phyloP scores from a whole-genome alignment of 1,140 invertebrate genomes.

The Zaprionus gabonicus region DNA sequence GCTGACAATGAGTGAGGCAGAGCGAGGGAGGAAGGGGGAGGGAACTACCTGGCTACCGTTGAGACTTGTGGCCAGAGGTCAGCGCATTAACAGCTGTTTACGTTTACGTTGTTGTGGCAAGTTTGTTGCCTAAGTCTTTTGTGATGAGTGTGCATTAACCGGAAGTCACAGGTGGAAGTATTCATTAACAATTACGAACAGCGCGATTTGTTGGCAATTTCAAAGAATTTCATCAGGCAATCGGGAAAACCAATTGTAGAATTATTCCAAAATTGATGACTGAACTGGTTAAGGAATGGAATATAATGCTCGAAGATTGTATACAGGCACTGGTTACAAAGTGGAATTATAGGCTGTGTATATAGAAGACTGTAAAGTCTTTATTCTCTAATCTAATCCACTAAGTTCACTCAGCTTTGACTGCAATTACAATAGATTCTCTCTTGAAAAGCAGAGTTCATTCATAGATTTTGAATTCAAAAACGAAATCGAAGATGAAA shows the following conservation, averaged over 20 bases:
- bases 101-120: slow-evolving; percentile 34
- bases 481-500: slow-evolving; percentile 49
- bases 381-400: too few species aligned
- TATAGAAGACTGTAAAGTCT: too few species aligned
- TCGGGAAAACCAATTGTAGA: slow-evolving; percentile 1
- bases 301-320: too few species aligned
- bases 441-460: not conserved
- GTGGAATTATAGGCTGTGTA: too few species aligned
- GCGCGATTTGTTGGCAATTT: not conserved
- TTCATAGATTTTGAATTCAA: slow-evolving; percentile 72
- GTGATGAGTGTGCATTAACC: slow-evolving; percentile 54
- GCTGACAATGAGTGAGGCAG: slow-evolving; percentile 32
- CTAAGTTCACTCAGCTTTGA: not conserved
- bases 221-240: not conserved
- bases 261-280: not conserved
- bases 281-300: too few species aligned
- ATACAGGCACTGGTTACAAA: too few species aligned
- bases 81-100: slow-evolving; percentile 28
- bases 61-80: slow-evolving; percentile 52
- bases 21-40: not conserved
- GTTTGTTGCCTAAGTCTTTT: slow-evolving; percentile 78
- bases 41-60: slow-evolving; percentile 5
- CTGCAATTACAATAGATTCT: slow-evolving; percentile 15
- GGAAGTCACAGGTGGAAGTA: slow-evolving; percentile 46
- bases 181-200: not conserved